Conservation (phyloP, 1,140 invertebrate species). For the Drosophila lini region DNA sequence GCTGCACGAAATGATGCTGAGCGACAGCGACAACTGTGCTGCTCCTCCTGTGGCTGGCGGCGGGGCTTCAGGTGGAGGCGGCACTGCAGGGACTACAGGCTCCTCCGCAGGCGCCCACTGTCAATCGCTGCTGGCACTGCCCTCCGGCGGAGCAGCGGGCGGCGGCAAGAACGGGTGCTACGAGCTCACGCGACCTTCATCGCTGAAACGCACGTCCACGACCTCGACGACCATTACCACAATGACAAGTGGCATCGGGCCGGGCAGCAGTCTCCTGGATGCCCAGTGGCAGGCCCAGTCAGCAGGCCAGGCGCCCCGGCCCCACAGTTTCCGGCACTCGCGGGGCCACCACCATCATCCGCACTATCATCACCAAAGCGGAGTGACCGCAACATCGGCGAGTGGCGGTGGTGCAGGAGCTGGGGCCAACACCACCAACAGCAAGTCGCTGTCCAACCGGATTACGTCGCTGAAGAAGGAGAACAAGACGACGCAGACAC, state of each 20-base stretch:
- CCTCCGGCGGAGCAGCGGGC: slow-evolving; percentile 37
- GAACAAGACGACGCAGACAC: slow-evolving; percentile 94
- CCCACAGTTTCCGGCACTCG: slow-evolving; percentile 66
- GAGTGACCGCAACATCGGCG: slow-evolving; percentile 21
- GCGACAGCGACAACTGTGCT: slow-evolving; percentile 62
- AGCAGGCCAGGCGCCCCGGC: slow-evolving; percentile 28
- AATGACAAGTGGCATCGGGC: slow-evolving; percentile 74
- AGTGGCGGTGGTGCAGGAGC: slow-evolving; percentile 6
- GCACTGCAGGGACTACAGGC: not conserved
- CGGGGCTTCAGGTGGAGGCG: slow-evolving; percentile 4
- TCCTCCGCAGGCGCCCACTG: slow-evolving; percentile 49
- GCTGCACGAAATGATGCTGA: slow-evolving; percentile 74
- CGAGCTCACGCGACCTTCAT: slow-evolving; percentile 74
- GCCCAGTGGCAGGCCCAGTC: slow-evolving; percentile 66
- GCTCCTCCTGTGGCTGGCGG: slow-evolving; percentile 17
- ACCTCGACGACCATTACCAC: slow-evolving; percentile 77
- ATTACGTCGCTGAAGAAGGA: slow-evolving; percentile 90
- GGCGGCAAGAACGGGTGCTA: slow-evolving; percentile 64
- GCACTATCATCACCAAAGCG: slow-evolving; percentile 52
- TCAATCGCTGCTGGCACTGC: slow-evolving; percentile 68
- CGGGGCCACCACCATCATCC: slow-evolving; percentile 53
- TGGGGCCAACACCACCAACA: slow-evolving; percentile 29
- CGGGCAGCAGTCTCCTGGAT: slow-evolving; percentile 67
- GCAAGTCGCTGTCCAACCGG: slow-evolving; percentile 84
- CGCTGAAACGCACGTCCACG: slow-evolving; percentile 74